Conservation (phyloP, 2,797 vertebrate genomes). For the Melanotaenia maccullochi region DNA sequence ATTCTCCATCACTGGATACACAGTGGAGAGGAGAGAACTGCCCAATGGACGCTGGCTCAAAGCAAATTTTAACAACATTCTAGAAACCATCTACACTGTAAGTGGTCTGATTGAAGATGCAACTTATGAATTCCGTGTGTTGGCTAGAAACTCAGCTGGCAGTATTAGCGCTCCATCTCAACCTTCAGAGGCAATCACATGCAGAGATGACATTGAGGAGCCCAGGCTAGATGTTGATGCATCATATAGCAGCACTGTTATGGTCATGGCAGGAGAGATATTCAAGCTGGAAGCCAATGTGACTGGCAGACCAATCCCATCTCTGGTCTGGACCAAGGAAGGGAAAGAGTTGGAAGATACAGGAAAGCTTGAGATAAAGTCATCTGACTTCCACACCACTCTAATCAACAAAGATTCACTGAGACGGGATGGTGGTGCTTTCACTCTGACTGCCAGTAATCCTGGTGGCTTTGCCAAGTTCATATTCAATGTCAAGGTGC, state of each 20-base stretch:
- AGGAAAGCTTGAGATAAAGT: constrained; percentile 93
- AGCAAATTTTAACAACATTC: constrained; percentile 97
- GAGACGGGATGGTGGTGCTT: constrained; percentile 92
- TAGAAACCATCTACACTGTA: constrained; percentile 94
- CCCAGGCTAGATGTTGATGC: constrained; percentile 93
- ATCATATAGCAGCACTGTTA: constrained; percentile 89
- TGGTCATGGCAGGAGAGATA: constrained; percentile 95
- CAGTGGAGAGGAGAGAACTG: constrained; percentile 94
- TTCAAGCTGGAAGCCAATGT: constrained; percentile 94
- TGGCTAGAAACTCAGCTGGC: constrained; percentile 96
- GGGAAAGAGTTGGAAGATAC: constrained; percentile 94
- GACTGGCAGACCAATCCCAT: constrained; percentile 92
- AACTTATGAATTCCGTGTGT: constrained; percentile 96
- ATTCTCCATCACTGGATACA: constrained; percentile 97
- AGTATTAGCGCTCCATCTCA: constrained; percentile 93
- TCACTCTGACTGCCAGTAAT: constrained; percentile 93
- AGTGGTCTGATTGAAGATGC: constrained; percentile 95
- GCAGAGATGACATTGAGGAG: constrained; percentile 96
- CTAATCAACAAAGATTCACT: constrained; percentile 93
- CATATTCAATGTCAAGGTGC: constrained; percentile 94
- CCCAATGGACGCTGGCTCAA: constrained; percentile 98
- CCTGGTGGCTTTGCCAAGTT: constrained; percentile 98
- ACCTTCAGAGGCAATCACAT: constrained; percentile 92
- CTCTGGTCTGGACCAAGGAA: constrained; percentile 95
- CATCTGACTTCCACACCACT: constrained; percentile 91